Percentiles rank a stretch among this genome's conserved stretches.
Conservation (phyloP, 2,888 invertebrate genomes). For the Scaptomyza reducta region DNA sequence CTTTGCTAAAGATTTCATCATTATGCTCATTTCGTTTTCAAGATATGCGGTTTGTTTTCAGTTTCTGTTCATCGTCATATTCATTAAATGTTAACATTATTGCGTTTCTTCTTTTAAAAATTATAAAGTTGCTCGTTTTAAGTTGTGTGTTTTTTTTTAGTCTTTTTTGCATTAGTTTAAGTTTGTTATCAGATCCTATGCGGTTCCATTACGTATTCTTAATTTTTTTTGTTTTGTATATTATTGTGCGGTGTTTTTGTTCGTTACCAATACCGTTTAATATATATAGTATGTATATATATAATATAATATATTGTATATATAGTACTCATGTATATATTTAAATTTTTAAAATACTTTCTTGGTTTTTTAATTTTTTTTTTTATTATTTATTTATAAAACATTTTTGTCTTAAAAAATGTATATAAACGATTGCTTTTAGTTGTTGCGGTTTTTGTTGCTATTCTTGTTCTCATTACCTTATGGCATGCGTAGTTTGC, state of each 20-base stretch:
- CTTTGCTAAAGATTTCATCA: conserved; percentile 30
- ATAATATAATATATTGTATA: conserved; percentile 65
- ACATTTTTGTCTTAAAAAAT: conserved; percentile 70
- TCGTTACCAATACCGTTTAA: conserved; percentile 75
- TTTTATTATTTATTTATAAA: conserved; percentile 54
- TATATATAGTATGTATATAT: conserved; percentile 70
- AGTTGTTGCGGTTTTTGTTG: conserved; percentile 61
- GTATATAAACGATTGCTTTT: conserved; percentile 78
- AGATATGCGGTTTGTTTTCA: conserved; percentile 81
- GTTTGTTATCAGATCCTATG: conserved; percentile 48
- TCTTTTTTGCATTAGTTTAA: conserved; percentile 69
- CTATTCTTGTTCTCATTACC: conserved; percentile 28
- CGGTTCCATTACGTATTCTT: conserved; percentile 60
- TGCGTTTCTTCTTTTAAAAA: conserved; percentile 71
- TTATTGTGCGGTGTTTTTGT: conserved; percentile 82
- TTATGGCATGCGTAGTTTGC: conserved; percentile 49
- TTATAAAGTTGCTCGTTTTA: conserved; percentile 64
- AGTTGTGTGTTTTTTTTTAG: conserved; percentile 51
- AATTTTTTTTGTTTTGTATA: conserved; percentile 68
- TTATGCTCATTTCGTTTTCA: conserved; percentile 51
- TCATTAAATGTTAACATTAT: conserved; percentile 80
- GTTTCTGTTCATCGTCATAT: conserved; percentile 23
- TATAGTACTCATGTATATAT: conserved; percentile 76
- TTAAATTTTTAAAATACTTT: conserved; percentile 78
- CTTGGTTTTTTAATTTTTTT: conserved; percentile 55